Conservation (phyloP, 2,113 vertebrate species). For the Oreochromis spilurus region DNA sequence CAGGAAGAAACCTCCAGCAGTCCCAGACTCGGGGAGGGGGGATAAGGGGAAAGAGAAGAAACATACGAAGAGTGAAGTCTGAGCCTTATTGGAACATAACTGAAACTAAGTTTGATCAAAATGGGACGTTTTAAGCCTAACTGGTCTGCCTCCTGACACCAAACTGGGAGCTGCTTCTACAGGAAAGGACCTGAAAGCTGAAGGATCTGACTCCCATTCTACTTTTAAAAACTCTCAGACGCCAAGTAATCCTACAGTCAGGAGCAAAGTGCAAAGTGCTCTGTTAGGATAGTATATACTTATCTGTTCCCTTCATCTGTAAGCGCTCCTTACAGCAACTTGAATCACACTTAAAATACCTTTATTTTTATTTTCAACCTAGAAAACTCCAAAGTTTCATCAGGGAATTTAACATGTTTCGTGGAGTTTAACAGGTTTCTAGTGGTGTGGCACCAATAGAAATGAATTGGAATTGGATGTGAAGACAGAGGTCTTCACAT, state of each 20-base stretch:
- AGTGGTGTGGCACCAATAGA: neutral
- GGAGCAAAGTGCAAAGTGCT: neutral
- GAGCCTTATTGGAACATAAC: neutral
- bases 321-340: neutral
- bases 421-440: neutral
- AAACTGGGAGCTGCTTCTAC: neutral
- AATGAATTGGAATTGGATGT: neutral
- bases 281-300: neutral
- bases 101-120: neutral
- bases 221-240: too few relatives aligned
- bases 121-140: accelerated
- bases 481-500: neutral
- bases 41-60: neutral
- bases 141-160: neutral
- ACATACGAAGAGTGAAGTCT: neutral
- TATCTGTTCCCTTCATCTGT: neutral
- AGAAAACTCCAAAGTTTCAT: neutral
- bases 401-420: neutral
- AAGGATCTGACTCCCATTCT: neutral
- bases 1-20: neutral
- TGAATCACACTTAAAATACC: neutral
- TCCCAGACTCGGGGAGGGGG: neutral
- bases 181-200: neutral
- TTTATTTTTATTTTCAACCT: neutral
- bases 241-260: too few relatives aligned